Evolutionary conservation across 2,888 invertebrate genomes (phyloP), one percentile per base, ranked within the genome.

Genomic region (Amphipyra berbera): DNA sequence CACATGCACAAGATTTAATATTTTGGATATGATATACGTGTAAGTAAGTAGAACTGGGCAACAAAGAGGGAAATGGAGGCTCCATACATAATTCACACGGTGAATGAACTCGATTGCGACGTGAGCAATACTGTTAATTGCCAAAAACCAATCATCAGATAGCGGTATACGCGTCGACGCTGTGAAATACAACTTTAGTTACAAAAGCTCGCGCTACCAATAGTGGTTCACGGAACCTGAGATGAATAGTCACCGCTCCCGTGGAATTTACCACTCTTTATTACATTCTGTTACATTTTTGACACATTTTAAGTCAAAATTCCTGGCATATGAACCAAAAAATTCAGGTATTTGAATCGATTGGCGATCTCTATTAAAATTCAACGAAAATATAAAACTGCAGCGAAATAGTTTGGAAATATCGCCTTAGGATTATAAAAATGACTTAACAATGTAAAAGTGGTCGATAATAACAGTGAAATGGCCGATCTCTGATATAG

Each of bases 131-230:
- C 93, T 91, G 95, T 88, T 95, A 95, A 95, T 95, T 95, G 94
- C 94, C 95, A 95, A 95, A 95, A 95, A 95, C 94, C 95, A 95
- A 95, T 95, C 95, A 95, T 95, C 95, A 95, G 95, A 95, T 95
- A 95, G 94, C 93, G 93, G 83, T 84, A 86, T 86, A 85, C 88
- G 89, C 92, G 90, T 90, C 90, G 86, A 81, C 88, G 86, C 86
- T 86, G 88, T 94, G 94, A 94, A 92, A 93, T 93, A 94, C 92
- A 90, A 90, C 93, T 92, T 92, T 89, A 88, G 91, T 90, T 89
- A 91, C 93, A 91, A 92, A 90, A 89, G 90, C 90, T 78, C 72
- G 69, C 73, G 67, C 78, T 74, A 78, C 76, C 74, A 77, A 80
- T 79, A 75, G 71, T 73, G 71, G 21, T 61, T 55, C 61, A 64